Conservation (phyloP, 2,797 vertebrate genomes). For the Lepus oiostolus region DNA sequence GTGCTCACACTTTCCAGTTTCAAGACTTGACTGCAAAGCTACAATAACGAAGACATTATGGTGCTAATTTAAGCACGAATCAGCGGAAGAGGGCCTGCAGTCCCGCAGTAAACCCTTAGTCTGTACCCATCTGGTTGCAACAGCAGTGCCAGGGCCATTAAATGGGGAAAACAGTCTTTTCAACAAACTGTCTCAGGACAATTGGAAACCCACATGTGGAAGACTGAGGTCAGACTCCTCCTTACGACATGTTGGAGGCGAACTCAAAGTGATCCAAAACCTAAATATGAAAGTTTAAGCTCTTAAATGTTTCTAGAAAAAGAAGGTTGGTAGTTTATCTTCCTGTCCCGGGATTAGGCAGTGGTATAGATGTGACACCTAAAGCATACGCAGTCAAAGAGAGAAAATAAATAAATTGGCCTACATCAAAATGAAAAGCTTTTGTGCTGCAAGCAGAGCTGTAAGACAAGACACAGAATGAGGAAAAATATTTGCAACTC, state of each 20-base stretch:
- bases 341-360: background rate
- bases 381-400: background rate
- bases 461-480: background rate
- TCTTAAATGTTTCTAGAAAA: background rate
- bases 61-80: accelerated
- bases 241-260: background rate
- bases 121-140: background rate
- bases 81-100: too few species aligned
- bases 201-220: accelerated
- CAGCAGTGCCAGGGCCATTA: background rate
- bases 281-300: background rate
- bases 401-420: background rate
- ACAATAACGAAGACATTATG: background rate
- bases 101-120: background rate
- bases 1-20: background rate
- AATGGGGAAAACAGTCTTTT: background rate
- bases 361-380: background rate
- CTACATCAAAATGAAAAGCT: background rate
- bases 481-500: background rate
- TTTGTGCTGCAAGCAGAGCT: too few species aligned
- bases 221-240: background rate
- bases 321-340: background rate
- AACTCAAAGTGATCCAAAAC: background rate
- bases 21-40: background rate
- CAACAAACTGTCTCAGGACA: too few species aligned